phyloP scores from a whole-genome alignment of 2,797 vertebrate genomes.

The Fratercula arctica region DNA sequence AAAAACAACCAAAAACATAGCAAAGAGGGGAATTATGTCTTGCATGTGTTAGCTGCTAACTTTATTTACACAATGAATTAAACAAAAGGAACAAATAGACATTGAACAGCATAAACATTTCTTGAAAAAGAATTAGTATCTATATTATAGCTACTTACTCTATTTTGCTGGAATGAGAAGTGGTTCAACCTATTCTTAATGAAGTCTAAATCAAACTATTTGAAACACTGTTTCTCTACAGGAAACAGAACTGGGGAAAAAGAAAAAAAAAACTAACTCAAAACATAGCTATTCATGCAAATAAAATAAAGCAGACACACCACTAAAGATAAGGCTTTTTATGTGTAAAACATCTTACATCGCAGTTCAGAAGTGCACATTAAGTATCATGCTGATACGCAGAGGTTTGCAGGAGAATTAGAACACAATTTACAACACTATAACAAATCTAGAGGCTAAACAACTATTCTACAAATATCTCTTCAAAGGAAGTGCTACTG shows the following conservation, averaged over 20 bases:
- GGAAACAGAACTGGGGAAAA: neutral
- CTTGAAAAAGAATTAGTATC: neutral
- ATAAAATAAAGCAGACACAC: neutral
- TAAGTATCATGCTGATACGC: neutral
- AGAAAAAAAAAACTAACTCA: neutral
- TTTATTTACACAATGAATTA: constrained; percentile 10
- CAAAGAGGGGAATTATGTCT: neutral
- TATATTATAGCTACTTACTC: neutral
- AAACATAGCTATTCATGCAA: neutral
- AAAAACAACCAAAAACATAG: neutral
- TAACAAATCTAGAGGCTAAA: neutral
- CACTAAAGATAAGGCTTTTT: neutral
- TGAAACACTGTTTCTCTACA: neutral
- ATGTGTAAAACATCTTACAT: neutral
- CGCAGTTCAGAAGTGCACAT: neutral
- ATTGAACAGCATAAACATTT: neutral
- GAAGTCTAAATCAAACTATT: neutral
- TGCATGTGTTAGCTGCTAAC: neutral
- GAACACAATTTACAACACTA: neutral
- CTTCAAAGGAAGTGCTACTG: neutral
- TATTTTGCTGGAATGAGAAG: neutral
- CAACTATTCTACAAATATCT: neutral
- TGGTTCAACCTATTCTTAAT: neutral
- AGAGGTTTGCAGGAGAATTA: neutral
- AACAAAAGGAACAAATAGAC: neutral